Evolutionary conservation across 2,797 vertebrate genomes (phyloP).

Genomic region (Danio choprae): DNA sequence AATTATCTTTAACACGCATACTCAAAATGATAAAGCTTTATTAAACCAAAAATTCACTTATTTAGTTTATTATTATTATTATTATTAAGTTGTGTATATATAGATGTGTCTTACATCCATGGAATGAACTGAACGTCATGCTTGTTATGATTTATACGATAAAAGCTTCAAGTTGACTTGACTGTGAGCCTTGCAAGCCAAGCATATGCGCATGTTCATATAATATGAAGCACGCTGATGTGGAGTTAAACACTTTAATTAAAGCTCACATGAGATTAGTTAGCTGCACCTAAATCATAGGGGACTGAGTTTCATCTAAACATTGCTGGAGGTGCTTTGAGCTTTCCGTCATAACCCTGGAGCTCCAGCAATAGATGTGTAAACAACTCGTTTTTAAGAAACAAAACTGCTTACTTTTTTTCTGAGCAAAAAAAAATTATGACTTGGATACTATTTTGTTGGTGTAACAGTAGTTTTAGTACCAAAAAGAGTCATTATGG

Average conservation of each 20-base stretch:
- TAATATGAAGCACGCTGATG: conserved; percentile 33
- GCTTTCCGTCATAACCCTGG: not conserved
- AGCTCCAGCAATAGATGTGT: not conserved
- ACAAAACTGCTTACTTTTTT: too few relatives aligned
- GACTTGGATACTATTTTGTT: too few relatives aligned
- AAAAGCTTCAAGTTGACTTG: not conserved
- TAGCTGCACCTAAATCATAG: not conserved
- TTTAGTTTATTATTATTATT: too few relatives aligned
- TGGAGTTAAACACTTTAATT: conserved; percentile 14
- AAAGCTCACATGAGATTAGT: conserved; percentile 32
- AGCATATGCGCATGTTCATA: not conserved
- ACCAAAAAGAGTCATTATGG: too few relatives aligned
- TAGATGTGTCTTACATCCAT: not conserved
- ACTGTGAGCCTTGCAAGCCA: not conserved
- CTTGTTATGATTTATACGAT: not conserved
- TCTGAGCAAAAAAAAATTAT: too few relatives aligned
- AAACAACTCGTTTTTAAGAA: too few relatives aligned
- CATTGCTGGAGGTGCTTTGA: not conserved
- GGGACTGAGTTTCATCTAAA: conserved; percentile 14
- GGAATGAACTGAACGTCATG: not conserved
- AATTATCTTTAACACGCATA: not conserved
- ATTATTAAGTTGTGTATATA: too few relatives aligned
- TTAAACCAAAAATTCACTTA: too few relatives aligned
- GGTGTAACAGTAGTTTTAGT: too few relatives aligned
- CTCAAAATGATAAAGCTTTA: too few relatives aligned